Evolutionary conservation across 2,797 vertebrate genomes (phyloP).

Genomic region (Chromobotia macracanthus): DNA sequence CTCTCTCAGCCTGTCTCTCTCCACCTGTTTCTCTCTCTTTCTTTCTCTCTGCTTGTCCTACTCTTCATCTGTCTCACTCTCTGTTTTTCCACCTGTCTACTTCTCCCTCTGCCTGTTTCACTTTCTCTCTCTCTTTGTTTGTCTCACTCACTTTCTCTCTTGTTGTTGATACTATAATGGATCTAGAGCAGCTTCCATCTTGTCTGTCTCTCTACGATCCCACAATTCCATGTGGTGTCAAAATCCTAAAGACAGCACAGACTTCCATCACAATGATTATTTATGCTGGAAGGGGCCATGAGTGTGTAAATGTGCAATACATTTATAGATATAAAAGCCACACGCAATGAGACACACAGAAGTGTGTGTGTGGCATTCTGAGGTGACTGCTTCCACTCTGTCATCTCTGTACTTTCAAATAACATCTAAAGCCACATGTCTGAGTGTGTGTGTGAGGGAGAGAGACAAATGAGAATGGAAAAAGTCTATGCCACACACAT

Average conservation of each 20-base stretch:
- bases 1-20: not conserved
- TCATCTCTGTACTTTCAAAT: slow-evolving; percentile 18
- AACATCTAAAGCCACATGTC: not conserved
- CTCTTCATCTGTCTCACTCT: too few relatives aligned
- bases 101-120: too few relatives aligned
- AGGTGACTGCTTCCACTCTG: not conserved
- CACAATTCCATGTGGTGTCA: slow-evolving; percentile 78
- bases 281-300: slow-evolving; percentile 70
- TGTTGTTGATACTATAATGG: slow-evolving; percentile 69
- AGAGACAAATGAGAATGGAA: too few relatives aligned
- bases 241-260: slow-evolving; percentile 77
- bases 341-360: not conserved
- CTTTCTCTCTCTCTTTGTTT: not conserved
- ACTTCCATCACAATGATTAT: slow-evolving; percentile 77
- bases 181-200: slow-evolving; percentile 61
- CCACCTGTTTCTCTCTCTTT: too few relatives aligned
- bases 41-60: too few relatives aligned
- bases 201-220: slow-evolving; percentile 65
- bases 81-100: too few relatives aligned
- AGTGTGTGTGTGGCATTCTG: slow-evolving; percentile 12
- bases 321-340: slow-evolving; percentile 24
- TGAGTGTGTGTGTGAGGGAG: too few relatives aligned
- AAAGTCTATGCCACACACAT: too few relatives aligned
- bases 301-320: slow-evolving; percentile 25
- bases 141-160: slow-evolving; percentile 14